Base-by-base conservation (phyloP, 1,140 invertebrate species). In the Cepaea nemoralis region DNA sequence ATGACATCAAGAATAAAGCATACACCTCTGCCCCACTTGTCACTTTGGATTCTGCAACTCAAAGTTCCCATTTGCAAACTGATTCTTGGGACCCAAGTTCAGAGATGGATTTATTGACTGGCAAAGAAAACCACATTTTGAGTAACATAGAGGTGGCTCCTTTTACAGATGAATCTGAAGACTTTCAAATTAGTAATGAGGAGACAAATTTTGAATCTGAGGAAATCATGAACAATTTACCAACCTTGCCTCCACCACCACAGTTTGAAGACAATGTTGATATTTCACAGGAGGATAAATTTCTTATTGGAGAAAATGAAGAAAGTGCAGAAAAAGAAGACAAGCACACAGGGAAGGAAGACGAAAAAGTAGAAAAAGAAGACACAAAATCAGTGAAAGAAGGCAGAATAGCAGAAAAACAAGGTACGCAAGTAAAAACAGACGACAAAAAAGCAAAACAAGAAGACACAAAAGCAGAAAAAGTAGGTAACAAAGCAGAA, bases 191-290 rank as follows among this genome's bases (percentile, higher is more conserved):
- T 2, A 3, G 27, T 22, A 16, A 1, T 19, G 31, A 16, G 45
- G 69, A 45, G 6, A 45, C 27, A 3, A 71, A 74, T 73, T 69
- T 69, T 31, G 39, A 74, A 50, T 78, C 50, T 59, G 78, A 83
- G 19, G 87, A 88, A 80, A 88, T 88, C 37, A 37, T 55, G 22
- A 50, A 77, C 22, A 85, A 87, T 2, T 80, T 86, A 27, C 81
- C 86, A 33, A 87, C 78, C 14, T 71, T 89, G 33, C 71, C 85
- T 19, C 86, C 87, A 39, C 88, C 88, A 3, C 81, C 85, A 0
- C 87, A 87, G 48, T 89, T 89, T 74, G 83, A 84, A 45, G 85
- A 84, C 79, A 74, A 73, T 31, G 50, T 45, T 24, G 63, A 39
- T 1, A 69, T 8, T 69, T n/a, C 10, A 33, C 6, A 66, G n/a